phyloP scores from a whole-genome alignment of 2,113 vertebrate genomes.

The Zosterops japonicus region DNA sequence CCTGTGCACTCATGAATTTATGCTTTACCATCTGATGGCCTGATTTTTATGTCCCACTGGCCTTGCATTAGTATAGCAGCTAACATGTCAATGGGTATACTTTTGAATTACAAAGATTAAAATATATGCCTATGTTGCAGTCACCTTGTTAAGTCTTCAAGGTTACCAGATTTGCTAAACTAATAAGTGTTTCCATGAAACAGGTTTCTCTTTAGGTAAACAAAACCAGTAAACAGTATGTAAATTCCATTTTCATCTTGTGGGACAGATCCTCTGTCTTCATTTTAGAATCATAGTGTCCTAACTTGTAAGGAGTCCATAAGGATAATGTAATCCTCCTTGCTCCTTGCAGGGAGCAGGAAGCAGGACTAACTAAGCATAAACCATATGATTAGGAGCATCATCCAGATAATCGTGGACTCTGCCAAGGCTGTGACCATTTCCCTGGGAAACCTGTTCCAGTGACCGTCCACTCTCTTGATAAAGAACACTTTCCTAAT shows the following conservation, averaged over 20 bases:
- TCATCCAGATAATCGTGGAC: background rate
- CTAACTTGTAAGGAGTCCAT: background rate
- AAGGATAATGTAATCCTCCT: background rate
- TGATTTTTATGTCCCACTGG: background rate
- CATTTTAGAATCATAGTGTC: background rate
- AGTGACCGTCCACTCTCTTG: background rate
- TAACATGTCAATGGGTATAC: background rate
- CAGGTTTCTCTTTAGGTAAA: background rate
- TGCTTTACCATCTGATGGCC: background rate
- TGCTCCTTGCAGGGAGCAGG: background rate
- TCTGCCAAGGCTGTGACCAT: background rate
- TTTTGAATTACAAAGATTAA: background rate
- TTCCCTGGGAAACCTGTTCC: background rate
- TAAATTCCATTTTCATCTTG: accelerated
- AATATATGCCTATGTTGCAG: background rate
- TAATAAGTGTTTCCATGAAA: background rate
- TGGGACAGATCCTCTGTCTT: background rate
- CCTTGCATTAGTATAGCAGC: background rate
- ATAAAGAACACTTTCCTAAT: background rate
- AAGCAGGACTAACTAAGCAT: background rate
- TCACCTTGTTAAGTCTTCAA: background rate
- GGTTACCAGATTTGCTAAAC: background rate
- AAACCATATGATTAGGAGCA: background rate
- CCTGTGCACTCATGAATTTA: background rate
- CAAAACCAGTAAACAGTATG: background rate